phyloP scores from a whole-genome alignment of 2,113 vertebrate species.

The Rhea americana region DNA sequence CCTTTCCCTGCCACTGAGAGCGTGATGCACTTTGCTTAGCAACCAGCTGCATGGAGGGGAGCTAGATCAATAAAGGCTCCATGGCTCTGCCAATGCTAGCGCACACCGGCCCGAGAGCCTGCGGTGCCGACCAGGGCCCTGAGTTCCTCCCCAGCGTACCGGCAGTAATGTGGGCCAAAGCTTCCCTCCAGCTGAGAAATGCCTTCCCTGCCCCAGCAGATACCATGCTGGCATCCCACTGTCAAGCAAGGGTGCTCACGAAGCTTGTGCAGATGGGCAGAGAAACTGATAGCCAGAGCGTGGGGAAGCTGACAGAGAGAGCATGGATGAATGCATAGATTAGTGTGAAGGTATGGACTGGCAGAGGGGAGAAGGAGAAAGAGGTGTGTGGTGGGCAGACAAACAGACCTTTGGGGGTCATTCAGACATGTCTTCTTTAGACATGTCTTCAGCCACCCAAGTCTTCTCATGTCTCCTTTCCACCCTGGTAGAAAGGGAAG shows the following conservation, averaged over 20 bases:
- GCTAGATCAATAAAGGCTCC: conserved; percentile 54
- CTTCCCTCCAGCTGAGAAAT: not conserved
- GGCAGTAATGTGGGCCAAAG: not conserved
- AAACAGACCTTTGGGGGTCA: not conserved
- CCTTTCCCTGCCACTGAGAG: conserved; percentile 32
- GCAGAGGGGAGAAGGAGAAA: not conserved
- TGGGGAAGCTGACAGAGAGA: too few relatives aligned
- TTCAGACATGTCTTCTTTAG: not conserved
- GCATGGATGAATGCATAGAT: not conserved
- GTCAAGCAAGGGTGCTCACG: not conserved
- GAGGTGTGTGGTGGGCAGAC: accelerated
- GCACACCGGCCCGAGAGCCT: conserved; percentile 18
- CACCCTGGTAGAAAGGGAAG: not conserved
- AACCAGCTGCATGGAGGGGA: conserved; percentile 45
- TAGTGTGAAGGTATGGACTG: not conserved
- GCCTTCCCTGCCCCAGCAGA: not conserved
- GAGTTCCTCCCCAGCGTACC: not conserved
- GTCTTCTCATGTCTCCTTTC: not conserved
- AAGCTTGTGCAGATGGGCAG: not conserved
- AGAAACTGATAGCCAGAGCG: too few relatives aligned
- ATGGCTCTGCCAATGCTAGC: conserved; percentile 14
- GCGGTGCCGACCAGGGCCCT: not conserved
- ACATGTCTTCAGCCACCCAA: not conserved
- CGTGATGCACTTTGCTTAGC: conserved; percentile 70
- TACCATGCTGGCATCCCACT: not conserved